Base-by-base conservation (phyloP, 30 jellyfish, hydroid and myxozoan genomes). In the Cassiopea xamachana region DNA sequence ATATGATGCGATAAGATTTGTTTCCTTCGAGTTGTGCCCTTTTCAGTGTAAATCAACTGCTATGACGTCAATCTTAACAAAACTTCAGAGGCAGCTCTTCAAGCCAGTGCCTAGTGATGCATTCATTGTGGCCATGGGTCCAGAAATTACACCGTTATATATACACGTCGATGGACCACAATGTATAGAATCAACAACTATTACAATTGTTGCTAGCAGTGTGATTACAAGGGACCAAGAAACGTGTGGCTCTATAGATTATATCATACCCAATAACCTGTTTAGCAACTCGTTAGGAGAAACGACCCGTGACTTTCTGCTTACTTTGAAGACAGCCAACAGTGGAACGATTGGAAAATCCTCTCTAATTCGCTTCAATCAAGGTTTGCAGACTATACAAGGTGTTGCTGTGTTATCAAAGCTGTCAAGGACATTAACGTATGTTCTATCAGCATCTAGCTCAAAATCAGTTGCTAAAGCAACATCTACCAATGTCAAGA, bases 281-380 rank as follows among this genome's bases (percentile, higher is more conserved):
- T 89, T 96, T 73, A 68, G 84, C n/a, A 97, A 88, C 69, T 75
- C 92, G 17, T 83, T 87, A 9, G 98, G 96, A 9, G 96, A 94
- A 60, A 85, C 90, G 15, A 87, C 98, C 3, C 82, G 96, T 75
- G 89, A 86, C 70, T 80, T 96, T 6, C 62, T 64, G 47, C 73
- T 96, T 1, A 84, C 78, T 8, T 60, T 96, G 90, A 68, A 70
- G 48, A 73, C 90, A 39, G 17, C 58, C 7, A 39, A 90, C 10
- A 87, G 90, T 10, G n/a, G 48, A 8, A 67, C 1, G 12, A 74
- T 81, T 19, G 62, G 17, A 3, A 16, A 77, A 2, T 46, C 51
- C 51, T 79, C 95, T 14, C 12, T 80, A 86, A 80, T 86, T 15
- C 89, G 47, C 17, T 82, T 81, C 47, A 83, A 77, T 73, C 72